A percentile compares a stretch with the other conserved stretches of the same genome.
phyloP scores from a whole-genome alignment of 1,140 invertebrate species.

The Dendrolimus kikuchii region DNA sequence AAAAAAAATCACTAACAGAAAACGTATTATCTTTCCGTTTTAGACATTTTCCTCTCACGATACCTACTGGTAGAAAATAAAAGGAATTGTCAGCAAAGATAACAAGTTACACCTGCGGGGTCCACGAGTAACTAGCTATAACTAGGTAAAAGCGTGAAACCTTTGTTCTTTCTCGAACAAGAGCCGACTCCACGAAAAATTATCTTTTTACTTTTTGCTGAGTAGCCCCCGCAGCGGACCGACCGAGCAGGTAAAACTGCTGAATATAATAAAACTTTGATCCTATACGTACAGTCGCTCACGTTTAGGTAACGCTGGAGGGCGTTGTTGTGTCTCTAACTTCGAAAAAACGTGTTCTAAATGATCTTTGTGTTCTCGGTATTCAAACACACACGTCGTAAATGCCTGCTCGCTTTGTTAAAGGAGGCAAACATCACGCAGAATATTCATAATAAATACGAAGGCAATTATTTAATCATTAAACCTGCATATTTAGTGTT shows the following conservation, averaged over 20 bases:
- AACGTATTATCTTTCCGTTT: conserved; percentile 19
- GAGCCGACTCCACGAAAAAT: conserved; percentile 48
- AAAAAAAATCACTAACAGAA: not conserved
- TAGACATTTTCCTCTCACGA: conserved; percentile 17
- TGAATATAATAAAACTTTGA: conserved; percentile 37
- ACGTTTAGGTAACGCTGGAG: conserved; percentile 10
- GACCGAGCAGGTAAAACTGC: conserved; percentile 46
- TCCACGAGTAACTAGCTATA: conserved; percentile 51
- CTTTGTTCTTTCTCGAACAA: conserved; percentile 58
- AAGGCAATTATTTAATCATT: too few species aligned
- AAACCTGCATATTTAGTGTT: too few species aligned
- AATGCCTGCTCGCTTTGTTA: too few species aligned
- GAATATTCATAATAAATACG: too few species aligned
- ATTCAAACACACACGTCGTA: too few species aligned
- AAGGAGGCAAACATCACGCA: too few species aligned
- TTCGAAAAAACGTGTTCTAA: conserved; percentile 5
- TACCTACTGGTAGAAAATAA: conserved; percentile 34
- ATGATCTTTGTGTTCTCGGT: not conserved
- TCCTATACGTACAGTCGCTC: conserved; percentile 12
- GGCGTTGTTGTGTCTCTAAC: conserved; percentile 9
- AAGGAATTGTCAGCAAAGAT: conserved; percentile 51
- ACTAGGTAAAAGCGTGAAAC: conserved; percentile 51
- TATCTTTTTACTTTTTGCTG: conserved; percentile 63
- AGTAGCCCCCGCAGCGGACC: conserved; percentile 31
- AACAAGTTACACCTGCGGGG: conserved; percentile 62